Evolutionary conservation across 2,113 vertebrate genomes (phyloP).

Genomic region (Anhinga rufa): DNA sequence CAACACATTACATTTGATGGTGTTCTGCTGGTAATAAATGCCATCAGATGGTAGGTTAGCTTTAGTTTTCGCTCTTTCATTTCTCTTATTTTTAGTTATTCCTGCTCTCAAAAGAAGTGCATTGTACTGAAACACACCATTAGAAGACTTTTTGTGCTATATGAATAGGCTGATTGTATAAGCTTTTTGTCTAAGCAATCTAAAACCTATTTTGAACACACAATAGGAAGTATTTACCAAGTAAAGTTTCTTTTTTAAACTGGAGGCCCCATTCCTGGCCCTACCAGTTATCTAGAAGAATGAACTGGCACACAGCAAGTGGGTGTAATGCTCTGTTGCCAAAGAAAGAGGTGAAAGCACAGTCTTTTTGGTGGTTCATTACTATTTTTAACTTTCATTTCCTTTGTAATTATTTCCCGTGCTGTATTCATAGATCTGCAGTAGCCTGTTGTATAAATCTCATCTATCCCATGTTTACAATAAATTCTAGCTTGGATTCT

Average conservation of each 20-base stretch:
- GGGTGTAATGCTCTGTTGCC: neutral
- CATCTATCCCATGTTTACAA: conserved; percentile 45
- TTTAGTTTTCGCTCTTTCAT: neutral
- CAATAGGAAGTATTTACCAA: conserved; percentile 36
- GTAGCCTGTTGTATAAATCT: conserved; percentile 22
- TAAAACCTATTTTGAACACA: conserved; percentile 16
- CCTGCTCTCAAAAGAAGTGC: neutral
- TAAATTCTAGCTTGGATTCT: conserved; percentile 39
- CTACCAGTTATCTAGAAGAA: conserved; percentile 24
- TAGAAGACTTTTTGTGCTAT: conserved; percentile 11
- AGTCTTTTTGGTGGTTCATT: neutral
- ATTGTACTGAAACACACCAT: neutral
- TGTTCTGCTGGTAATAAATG: neutral
- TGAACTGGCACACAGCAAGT: neutral
- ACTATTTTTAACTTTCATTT: conserved; percentile 56
- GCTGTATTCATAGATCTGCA: conserved; percentile 34
- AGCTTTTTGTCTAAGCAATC: conserved; percentile 38
- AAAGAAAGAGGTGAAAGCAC: conserved; percentile 27
- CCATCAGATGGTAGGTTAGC: neutral
- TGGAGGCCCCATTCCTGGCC: neutral
- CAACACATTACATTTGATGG: neutral
- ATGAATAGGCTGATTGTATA: neutral
- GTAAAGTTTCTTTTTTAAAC: conserved; percentile 22
- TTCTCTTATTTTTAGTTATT: conserved; percentile 23
- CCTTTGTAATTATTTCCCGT: conserved; percentile 44